Evolutionary conservation across 2,113 vertebrate genomes (phyloP), one percentile per base, ranked within the genome.

Genomic region (Alethe diademata): DNA sequence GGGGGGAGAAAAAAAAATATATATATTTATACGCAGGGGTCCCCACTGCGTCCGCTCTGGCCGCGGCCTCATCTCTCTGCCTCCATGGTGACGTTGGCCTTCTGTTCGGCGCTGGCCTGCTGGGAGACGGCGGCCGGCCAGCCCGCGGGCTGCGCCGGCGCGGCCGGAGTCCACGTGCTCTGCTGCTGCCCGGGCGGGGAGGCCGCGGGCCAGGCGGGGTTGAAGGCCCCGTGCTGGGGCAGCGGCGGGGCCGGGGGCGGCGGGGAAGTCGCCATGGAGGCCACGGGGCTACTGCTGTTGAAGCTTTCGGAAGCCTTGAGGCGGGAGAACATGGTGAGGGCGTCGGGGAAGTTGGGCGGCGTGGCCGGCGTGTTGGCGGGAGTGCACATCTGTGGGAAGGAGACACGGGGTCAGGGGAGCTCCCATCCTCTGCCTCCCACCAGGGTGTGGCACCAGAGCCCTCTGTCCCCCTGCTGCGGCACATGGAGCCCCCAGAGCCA

Each of bases 331-430:
- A 99, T 99, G 98, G 99, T 98, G 97, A 99, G 97, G 31, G 99
- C 98, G 0, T 99, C 99, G 0, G 99, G 99, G 96, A 99, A 99
- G 98, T 99, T 99, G 67, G 99, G 99, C 48, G 99, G 99, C 9
- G 99, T 99, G 67, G 99, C 99, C 2, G 99, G 99, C 50, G 99
- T 99, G 98, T 99, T 99, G 98, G 99, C 99, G 0, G 99, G 99
- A 97, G 99, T 99, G 97, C 99, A 99, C 99, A 99, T 99, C 99
- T 99, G 98, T 2, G 2, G 87, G 86, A 87, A 84, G 66, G 94
- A 95, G 82, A 96, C n/a, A 95, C 0, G 10, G 33, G 18, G 25
- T 64, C 73, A 79, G 96, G 19, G 17, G 6, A 12, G 31, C 23
- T 24, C 40, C 14, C 62, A 56, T 19, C 47, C 70, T 45, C 33